A percentile compares a stretch with the other conserved stretches of the same genome.
These are phyloP conservation scores for Hydractinia symbiolongicarpus DNA, from an alignment of 30 jellyfish, hydroid and myxozoan species.

Conservation along the genomic window DNA sequence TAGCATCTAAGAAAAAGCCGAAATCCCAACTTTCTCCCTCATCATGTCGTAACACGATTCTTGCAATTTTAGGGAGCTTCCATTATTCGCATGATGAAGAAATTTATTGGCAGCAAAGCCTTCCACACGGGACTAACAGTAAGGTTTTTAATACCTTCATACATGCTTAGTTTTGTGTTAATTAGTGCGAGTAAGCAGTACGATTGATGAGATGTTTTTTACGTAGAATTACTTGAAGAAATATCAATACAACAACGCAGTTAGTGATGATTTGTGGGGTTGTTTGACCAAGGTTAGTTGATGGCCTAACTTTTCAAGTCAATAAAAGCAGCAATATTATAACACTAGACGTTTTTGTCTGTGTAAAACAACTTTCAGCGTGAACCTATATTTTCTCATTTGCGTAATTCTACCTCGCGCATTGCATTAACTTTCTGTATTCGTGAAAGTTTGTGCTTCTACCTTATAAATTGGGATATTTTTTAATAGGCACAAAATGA, in stretches of 20 bases:
- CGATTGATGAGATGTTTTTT: background rate
- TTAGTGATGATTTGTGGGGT: conserved; percentile 73
- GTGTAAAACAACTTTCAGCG: no score
- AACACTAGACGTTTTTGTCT: no score
- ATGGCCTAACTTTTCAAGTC: background rate
- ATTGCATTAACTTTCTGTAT: no score
- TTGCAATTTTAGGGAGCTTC: conserved; percentile 64
- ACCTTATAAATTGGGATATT: background rate
- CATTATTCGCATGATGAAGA: conserved; percentile 65
- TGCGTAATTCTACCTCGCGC: no score
- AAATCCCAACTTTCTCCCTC: background rate
- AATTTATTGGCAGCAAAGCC: conserved; percentile 52
- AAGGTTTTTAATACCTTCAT: background rate
- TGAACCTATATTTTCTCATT: no score
- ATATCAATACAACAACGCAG: conserved; percentile 59
- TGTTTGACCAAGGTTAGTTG: conserved; percentile 43
- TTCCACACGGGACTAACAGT: conserved; percentile 76
- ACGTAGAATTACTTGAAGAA: conserved; percentile 50
- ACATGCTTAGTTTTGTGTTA: no score
- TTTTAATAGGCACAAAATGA: background rate
- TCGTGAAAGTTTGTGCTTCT: no score
- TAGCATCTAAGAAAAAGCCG: background rate
- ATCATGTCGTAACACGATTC: background rate
- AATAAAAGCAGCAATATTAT: background rate
- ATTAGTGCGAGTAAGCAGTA: no score